A percentile compares a stretch with the other conserved stretches of the same genome.
These are phyloP conservation scores for Coleophora flavipennella DNA, from an alignment of 2,888 invertebrate genomes.

Conservation along the genomic window DNA sequence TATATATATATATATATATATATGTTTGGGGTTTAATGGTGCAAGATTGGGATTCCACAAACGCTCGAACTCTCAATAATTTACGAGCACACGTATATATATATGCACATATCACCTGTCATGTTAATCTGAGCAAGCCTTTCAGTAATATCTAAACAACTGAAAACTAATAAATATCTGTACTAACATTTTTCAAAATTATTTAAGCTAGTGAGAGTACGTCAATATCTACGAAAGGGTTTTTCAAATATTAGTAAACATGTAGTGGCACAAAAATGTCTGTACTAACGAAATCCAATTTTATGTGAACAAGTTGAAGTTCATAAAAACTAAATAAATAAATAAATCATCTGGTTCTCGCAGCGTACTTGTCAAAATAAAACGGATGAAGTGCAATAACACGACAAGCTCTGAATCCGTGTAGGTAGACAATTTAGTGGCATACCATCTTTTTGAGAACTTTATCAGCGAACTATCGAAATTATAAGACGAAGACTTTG, in stretches of 20 bases:
- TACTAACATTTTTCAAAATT: slow-evolving; percentile 1
- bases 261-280: slow-evolving; percentile 1
- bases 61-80: slow-evolving; percentile 2
- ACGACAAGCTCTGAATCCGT: not conserved
- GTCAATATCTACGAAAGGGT: not conserved
- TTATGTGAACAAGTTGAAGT: not conserved
- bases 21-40: slow-evolving; percentile 1
- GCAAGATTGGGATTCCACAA: slow-evolving; percentile 2
- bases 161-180: slow-evolving; percentile 1
- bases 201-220: not conserved
- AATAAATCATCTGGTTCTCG: not conserved
- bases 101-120: not conserved
- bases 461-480: too few species aligned
- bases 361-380: not conserved
- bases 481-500: too few species aligned
- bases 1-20: too few species aligned
- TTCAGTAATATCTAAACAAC: slow-evolving; percentile 1
- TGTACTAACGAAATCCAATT: not conserved
- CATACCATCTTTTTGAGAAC: too few species aligned
- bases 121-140: not conserved
- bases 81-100: slow-evolving; percentile 1
- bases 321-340: not conserved
- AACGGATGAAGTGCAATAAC: not conserved
- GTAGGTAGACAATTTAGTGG: too few species aligned
- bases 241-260: slow-evolving; percentile 1